phyloP scores from a whole-genome alignment of 2,797 vertebrate species.

The Decapterus maruadsi region DNA sequence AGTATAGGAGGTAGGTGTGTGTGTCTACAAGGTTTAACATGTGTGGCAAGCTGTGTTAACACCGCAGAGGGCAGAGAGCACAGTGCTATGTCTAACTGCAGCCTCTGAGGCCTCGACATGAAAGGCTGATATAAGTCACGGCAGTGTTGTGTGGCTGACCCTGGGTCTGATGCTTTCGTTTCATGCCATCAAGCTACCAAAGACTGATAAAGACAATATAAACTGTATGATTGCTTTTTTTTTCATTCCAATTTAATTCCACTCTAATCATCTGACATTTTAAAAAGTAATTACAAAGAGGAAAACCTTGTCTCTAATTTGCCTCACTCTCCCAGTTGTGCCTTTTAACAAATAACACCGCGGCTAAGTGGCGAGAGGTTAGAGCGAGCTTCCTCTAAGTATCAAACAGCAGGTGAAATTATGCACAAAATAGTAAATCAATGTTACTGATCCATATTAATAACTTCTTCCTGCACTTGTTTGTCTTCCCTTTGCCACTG shows the following conservation, averaged over 20 bases:
- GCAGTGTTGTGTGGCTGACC: background rate
- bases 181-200: background rate
- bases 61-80: conserved; percentile 21
- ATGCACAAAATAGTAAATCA: conserved; percentile 30
- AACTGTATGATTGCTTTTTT: background rate
- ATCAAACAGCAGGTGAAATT: conserved; percentile 30
- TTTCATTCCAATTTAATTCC: background rate
- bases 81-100: conserved; percentile 15
- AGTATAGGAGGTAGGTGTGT: background rate
- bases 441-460: conserved; percentile 30
- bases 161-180: conserved; percentile 1
- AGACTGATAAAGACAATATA: background rate
- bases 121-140: conserved; percentile 2
- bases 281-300: conserved; percentile 26
- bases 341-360: conserved; percentile 23
- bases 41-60: conserved; percentile 20
- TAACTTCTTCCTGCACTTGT: conserved; percentile 14
- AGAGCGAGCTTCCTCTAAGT: background rate
- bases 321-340: conserved; percentile 17
- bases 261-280: conserved; percentile 52
- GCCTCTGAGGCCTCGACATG: conserved; percentile 9
- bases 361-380: background rate
- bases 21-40: conserved; percentile 26
- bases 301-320: conserved; percentile 19
- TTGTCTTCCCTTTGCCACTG: background rate